phyloP scores from a whole-genome alignment of 2,888 invertebrate species.

The Calameuta pallipes region DNA sequence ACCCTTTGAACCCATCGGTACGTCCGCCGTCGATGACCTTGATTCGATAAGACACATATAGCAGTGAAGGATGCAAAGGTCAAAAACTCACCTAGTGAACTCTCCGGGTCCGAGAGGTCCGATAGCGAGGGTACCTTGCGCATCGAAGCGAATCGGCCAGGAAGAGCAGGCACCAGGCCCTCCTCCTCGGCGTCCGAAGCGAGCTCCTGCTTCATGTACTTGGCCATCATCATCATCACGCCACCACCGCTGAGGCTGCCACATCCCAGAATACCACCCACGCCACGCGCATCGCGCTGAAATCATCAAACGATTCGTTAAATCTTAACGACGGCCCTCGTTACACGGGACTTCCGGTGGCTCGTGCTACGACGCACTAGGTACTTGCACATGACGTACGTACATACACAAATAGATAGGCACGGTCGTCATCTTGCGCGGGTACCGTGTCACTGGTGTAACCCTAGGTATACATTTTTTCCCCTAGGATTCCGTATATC shows the following conservation, averaged over 20 bases:
- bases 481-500: not conserved
- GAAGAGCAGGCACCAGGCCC: constrained; percentile 72
- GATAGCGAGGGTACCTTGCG: constrained; percentile 92
- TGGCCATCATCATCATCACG: constrained; percentile 63
- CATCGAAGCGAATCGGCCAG: constrained; percentile 74
- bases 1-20: not conserved
- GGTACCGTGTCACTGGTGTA: not conserved
- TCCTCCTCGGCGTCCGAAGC: constrained; percentile 71
- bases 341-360: constrained; percentile 1
- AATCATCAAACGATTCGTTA: constrained; percentile 18
- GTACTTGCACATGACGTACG: not conserved
- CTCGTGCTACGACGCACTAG: not conserved
- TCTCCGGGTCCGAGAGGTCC: constrained; percentile 90
- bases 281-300: constrained; percentile 58
- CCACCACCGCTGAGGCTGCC: constrained; percentile 53
- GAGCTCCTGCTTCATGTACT: constrained; percentile 71
- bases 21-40: not conserved
- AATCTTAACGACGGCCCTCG: not conserved
- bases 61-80: not conserved
- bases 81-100: constrained; percentile 83
- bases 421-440: not conserved
- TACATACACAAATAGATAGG: not conserved
- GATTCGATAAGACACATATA: not conserved
- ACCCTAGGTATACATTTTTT: not conserved
- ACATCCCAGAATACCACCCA: constrained; percentile 52